Evolutionary conservation across 2,888 invertebrate genomes (phyloP), one percentile per base, ranked within the genome.

Genomic region (Zhuqinia jingwanae): DNA sequence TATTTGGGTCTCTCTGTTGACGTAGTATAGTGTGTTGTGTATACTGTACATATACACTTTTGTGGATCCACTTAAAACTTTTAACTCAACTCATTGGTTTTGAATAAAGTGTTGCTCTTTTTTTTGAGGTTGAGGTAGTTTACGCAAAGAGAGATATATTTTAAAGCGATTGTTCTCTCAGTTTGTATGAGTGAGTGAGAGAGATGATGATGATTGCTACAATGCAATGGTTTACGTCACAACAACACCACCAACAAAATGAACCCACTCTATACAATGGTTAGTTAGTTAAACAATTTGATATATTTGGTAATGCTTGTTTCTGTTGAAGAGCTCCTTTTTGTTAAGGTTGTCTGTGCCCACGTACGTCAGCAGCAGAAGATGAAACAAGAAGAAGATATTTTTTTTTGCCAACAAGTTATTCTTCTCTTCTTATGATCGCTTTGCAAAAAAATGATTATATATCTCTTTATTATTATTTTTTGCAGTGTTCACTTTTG

Each of bases 1-100:
- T 81, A n/a, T 81, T 36, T 47, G 68, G n/a, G n/a, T n/a, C n/a
- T 82, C 82, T 82, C 65, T 15, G 60, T 83, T 83, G 83, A 83
- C 83, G 83, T 83, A 83, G 53, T 53, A n/a, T n/a, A n/a, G n/a
- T n/a, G n/a, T n/a, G n/a, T n/a, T n/a, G n/a, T n/a, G n/a, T n/a
- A n/a, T n/a, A n/a, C n/a, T n/a, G n/a, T n/a, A n/a, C n/a, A n/a
- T n/a, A n/a, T n/a, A n/a, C n/a, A n/a, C n/a, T n/a, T n/a, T n/a
- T n/a, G n/a, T n/a, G n/a, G 0, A 20, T 53, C 2, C 13, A 50
- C 50, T 50, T 50, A n/a, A 53, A 1, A n/a, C n/a, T n/a, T n/a
- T n/a, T 2, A 53, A 17, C 53, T 17, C 6, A 36, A 10, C 47
- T 47, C 75, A 63, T 82, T 82, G 75, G 63, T 82, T 73, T 81